Evolutionary conservation across 2,888 invertebrate species (phyloP).

Genomic region (Pammene aurita): DNA sequence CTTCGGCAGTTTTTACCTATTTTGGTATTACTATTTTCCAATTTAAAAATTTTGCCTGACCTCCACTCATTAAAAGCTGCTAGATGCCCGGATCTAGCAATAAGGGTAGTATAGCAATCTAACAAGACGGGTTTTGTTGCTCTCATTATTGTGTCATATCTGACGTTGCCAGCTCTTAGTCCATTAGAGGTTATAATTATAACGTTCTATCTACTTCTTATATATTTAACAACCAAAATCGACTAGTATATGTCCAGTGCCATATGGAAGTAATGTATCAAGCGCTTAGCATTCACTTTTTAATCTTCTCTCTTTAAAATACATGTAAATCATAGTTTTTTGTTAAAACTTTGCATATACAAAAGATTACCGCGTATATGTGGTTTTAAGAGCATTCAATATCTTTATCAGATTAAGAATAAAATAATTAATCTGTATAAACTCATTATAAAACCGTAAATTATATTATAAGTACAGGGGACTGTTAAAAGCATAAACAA

Average conservation of each 20-base stretch:
- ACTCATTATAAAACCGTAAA: slow-evolving; percentile 4
- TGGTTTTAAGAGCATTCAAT: not conserved
- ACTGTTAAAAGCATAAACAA: not conserved
- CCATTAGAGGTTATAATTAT: too few species aligned
- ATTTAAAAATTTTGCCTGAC: too few species aligned
- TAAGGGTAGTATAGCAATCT: too few species aligned
- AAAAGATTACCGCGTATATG: slow-evolving; percentile 1
- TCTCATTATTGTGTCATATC: too few species aligned
- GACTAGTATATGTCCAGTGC: slow-evolving; percentile 6
- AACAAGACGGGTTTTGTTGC: too few species aligned
- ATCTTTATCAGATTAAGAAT: not conserved
- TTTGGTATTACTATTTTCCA: too few species aligned
- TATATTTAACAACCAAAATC: not conserved
- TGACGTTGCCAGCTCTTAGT: too few species aligned
- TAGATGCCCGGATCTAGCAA: too few species aligned
- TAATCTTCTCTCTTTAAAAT: not conserved
- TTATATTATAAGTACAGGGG: not conserved
- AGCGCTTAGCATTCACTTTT: slow-evolving; percentile 19
- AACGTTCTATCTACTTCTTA: too few species aligned
- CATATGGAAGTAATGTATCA: slow-evolving; percentile 6
- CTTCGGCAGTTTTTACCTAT: too few species aligned
- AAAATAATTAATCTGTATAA: slow-evolving; percentile 11
- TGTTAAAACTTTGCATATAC: not conserved
- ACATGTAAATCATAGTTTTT: not conserved
- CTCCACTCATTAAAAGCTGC: too few species aligned